These are phyloP conservation scores for Furcula furcula DNA, from an alignment of 2,888 invertebrate species.

Conservation along the genomic window DNA sequence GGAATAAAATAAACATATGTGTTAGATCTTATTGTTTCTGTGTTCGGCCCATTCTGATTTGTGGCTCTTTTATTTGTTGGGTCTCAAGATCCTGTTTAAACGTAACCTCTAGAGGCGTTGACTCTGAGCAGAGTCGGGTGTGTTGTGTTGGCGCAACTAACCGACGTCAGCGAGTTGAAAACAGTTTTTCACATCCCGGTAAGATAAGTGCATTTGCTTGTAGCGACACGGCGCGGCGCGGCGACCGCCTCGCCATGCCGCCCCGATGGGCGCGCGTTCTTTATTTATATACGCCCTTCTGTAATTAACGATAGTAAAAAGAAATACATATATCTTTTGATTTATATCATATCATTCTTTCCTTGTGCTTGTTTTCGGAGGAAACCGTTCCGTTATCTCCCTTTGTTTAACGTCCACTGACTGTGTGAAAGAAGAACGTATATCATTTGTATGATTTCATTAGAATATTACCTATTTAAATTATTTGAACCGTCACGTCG, in stretches of 20 bases:
- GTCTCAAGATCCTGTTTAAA: constrained; percentile 62
- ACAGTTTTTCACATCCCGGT: constrained; percentile 77
- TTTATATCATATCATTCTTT: constrained; percentile 64
- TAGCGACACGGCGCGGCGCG: constrained; percentile 73
- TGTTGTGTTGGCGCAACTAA: constrained; percentile 71
- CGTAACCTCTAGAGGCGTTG: constrained; percentile 67
- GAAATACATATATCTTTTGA: constrained; percentile 67
- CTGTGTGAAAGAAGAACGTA: constrained; percentile 11
- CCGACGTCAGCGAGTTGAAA: constrained; percentile 66
- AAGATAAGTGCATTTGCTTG: constrained; percentile 83
- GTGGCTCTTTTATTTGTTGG: constrained; percentile 55
- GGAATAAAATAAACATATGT: constrained; percentile 47
- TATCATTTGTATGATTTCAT: constrained; percentile 11
- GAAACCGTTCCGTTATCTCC: constrained; percentile 38
- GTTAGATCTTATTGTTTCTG: constrained; percentile 62
- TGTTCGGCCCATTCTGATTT: constrained; percentile 52
- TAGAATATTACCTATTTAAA: too few species aligned
- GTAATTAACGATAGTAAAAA: constrained; percentile 77
- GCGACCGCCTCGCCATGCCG: constrained; percentile 64
- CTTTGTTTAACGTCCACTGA: constrained; percentile 30
- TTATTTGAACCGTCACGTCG: too few species aligned
- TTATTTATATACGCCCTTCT: constrained; percentile 77
- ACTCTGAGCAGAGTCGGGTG: constrained; percentile 51
- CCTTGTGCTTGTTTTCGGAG: constrained; percentile 41
- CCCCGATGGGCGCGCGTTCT: constrained; percentile 69